Evolutionary conservation across 2,113 vertebrate species (phyloP), one percentile per base, ranked within the genome.

Genomic region (Salminus brasiliensis): DNA sequence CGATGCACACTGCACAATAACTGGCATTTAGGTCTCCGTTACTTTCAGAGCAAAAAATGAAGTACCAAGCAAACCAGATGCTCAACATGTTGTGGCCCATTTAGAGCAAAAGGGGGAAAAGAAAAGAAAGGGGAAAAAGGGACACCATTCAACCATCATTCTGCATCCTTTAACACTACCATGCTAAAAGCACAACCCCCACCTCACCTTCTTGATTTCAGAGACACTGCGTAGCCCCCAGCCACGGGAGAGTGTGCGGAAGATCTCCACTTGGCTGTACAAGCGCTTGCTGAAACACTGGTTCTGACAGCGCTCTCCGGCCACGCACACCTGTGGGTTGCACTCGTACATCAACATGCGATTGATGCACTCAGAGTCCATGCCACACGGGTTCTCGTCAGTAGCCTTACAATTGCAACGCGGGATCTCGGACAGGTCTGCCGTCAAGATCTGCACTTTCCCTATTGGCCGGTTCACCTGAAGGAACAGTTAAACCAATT

Each of bases 321-420:
- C 96, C 0, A 94, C 95, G 27, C 98, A 99, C 67, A 98, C 97
- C 68, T 97, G 84, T 32, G 97, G 96, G 78, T 99, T 95, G 91
- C 98, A 99, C 84, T 99, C 98, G 2, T 99, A 99, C 60, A 99
- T 90, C 86, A 99, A 84, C 98, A 99, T 98, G 78, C 97, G 96
- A 76, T 99, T 99, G 85, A 99, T 97, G 89, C 98, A 99, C 86
- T 99, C 98, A 0, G 98, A 99, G 88, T 99, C 98, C 25, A 96
- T 88, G 57, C 98, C 95, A 0, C 98, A 99, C 0, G 98, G 97
- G 86, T 94, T 96, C 85, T 99, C 97, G 8, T 99, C 97, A 0
- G 95, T 92, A 4, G 93, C 95, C 79, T 99, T 98, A 84, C 98
- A 99, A 92, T 99, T 99, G 84, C 98, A 99, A 0, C 96, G 96